phyloP scores from a whole-genome alignment of 2,113 vertebrate genomes.

The Casuarius casuarius region DNA sequence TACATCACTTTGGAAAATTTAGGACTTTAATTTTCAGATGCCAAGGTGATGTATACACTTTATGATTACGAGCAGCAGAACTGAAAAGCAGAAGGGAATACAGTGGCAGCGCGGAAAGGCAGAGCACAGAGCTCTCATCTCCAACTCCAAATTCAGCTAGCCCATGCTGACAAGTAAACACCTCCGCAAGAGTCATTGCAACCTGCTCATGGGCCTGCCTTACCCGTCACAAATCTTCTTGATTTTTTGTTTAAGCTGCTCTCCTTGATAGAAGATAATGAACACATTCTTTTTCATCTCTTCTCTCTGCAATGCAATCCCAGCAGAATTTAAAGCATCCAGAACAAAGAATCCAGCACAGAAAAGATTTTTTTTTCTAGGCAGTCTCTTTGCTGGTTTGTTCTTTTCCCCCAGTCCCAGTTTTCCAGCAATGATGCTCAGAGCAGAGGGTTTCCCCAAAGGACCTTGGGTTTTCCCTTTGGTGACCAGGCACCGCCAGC shows the following conservation, averaged over 20 bases:
- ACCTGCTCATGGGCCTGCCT: conserved; percentile 13
- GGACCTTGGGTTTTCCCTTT: neutral
- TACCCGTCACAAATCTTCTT: conserved; percentile 86
- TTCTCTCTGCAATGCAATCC: conserved; percentile 77
- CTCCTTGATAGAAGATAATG: conserved; percentile 87
- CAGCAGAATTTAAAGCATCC: neutral
- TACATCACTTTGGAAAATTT: neutral
- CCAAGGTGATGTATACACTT: neutral
- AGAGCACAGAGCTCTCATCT: neutral
- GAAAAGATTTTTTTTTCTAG: neutral
- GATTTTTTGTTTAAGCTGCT: conserved; percentile 84
- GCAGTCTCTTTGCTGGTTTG: neutral
- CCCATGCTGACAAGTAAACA: neutral
- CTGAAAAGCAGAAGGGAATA: neutral
- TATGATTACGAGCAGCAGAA: neutral
- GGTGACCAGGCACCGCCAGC: neutral
- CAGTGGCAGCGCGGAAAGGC: neutral
- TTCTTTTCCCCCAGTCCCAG: neutral
- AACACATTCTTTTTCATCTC: conserved; percentile 85
- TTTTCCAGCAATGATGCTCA: neutral
- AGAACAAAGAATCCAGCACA: neutral
- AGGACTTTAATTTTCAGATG: neutral
- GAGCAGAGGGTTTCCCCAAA: too few species aligned
- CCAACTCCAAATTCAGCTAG: neutral
- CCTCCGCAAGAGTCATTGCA: rapidly evolving